Conservation (phyloP, 2,797 vertebrate species). For the Cheirogaleus major region DNA sequence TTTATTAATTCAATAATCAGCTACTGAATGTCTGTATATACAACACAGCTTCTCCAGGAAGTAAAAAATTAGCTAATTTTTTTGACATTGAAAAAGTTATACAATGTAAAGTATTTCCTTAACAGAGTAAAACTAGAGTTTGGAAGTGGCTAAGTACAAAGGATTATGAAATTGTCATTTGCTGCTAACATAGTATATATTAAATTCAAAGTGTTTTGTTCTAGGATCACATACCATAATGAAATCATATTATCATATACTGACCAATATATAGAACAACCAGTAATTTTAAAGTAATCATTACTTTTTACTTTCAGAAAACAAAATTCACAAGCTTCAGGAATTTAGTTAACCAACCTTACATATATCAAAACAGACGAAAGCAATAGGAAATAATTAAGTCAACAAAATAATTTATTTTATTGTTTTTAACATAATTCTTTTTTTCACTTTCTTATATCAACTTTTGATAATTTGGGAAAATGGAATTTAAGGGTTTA, state of each 20-base stretch:
- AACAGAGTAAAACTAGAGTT: slow-evolving; percentile 17
- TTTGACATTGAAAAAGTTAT: not conserved
- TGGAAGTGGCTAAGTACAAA: not conserved
- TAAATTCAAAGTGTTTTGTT: slow-evolving; percentile 15
- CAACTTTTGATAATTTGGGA: slow-evolving; percentile 26
- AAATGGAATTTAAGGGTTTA: slow-evolving; percentile 40
- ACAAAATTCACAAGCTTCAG: not conserved
- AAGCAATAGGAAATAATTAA: not conserved
- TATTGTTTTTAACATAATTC: not conserved
- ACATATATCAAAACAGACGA: not conserved
- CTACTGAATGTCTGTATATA: not conserved
- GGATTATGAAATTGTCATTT: not conserved
- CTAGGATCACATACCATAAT: not conserved
- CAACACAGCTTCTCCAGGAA: not conserved
- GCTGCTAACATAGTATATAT: not conserved
- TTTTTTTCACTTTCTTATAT: not conserved
- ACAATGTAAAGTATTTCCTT: slow-evolving; percentile 21
- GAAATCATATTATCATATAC: not conserved
- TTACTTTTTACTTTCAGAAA: slow-evolving; percentile 41
- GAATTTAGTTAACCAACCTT: slow-evolving; percentile 26
- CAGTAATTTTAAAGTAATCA: not conserved
- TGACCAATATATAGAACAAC: not conserved
- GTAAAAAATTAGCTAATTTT: not conserved
- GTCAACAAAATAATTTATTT: not conserved
- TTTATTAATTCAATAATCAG: slow-evolving; percentile 34